These are phyloP conservation scores for Melanostoma scalare DNA, from an alignment of 2,888 invertebrate genomes.

Conservation along the genomic window DNA sequence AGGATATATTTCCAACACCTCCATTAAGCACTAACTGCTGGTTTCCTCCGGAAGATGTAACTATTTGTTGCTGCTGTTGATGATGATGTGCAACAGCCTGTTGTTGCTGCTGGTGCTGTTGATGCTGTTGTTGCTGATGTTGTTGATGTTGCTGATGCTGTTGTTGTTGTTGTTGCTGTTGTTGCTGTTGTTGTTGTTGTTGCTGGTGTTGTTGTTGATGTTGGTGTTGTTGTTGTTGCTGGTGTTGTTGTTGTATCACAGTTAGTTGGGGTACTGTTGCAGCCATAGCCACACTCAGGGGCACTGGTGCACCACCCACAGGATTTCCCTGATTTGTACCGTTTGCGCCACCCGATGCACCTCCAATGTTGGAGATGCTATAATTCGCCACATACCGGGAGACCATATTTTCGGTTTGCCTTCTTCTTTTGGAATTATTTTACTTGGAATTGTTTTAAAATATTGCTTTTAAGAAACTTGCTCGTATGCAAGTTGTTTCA, in stretches of 20 bases:
- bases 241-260: slow-evolving; percentile 71
- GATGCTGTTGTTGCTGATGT: slow-evolving; percentile 32
- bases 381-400: slow-evolving; percentile 66
- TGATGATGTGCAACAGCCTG: slow-evolving; percentile 33
- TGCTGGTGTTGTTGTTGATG: slow-evolving; percentile 49
- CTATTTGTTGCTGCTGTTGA: slow-evolving; percentile 61
- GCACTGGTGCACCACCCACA: slow-evolving; percentile 58
- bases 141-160: slow-evolving; percentile 36
- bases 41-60: slow-evolving; percentile 51
- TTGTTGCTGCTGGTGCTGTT: slow-evolving; percentile 21
- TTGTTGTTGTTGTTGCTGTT: slow-evolving; percentile 32
- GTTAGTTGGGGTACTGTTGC: slow-evolving; percentile 68
- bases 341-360: slow-evolving; percentile 56
- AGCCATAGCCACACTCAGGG: slow-evolving; percentile 59
- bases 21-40: slow-evolving; percentile 59
- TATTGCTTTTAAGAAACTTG: slow-evolving; percentile 66
- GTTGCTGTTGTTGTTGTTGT: slow-evolving; percentile 45
- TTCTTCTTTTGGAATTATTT: slow-evolving; percentile 45
- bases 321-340: slow-evolving; percentile 69
- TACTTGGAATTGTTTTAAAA: slow-evolving; percentile 58
- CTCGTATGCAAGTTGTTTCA: background rate
- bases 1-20: slow-evolving; percentile 33
- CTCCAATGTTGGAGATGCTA: slow-evolving; percentile 56
- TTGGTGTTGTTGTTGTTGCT: slow-evolving; percentile 50
- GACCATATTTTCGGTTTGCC: slow-evolving; percentile 47